These are phyloP conservation scores for Sebastes paucispinis DNA, from an alignment of 2,797 vertebrate species.

Conservation along the genomic window DNA sequence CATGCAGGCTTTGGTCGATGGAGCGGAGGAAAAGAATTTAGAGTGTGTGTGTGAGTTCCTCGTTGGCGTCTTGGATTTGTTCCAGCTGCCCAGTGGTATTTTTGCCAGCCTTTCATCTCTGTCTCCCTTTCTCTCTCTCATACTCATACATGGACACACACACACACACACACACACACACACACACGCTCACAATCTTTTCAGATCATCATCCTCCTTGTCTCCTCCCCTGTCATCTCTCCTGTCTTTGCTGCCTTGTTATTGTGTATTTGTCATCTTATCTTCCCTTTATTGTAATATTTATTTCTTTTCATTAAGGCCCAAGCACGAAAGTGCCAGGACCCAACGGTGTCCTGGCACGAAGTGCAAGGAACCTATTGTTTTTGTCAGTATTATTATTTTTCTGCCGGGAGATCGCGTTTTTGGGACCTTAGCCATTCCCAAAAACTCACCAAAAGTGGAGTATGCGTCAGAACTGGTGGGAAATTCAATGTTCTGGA, in stretches of 20 bases:
- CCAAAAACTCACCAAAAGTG: too few relatives aligned
- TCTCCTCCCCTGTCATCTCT: neutral
- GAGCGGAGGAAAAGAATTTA: neutral
- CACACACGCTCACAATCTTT: neutral
- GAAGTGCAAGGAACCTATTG: too few relatives aligned
- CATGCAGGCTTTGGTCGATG: conserved; percentile 26
- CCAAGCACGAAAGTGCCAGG: too few relatives aligned
- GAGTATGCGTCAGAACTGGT: too few relatives aligned
- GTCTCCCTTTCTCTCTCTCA: neutral
- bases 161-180: neutral
- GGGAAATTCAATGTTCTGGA: too few relatives aligned
- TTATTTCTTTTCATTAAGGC: neutral
- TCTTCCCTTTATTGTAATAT: neutral
- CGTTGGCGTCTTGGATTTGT: conserved; percentile 40
- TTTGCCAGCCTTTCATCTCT: conserved; percentile 59
- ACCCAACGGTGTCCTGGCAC: too few relatives aligned
- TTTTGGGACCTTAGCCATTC: too few relatives aligned
- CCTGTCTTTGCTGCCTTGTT: conserved; percentile 1
- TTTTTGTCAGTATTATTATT: too few relatives aligned
- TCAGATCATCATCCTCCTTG: neutral
- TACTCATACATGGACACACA: neutral
- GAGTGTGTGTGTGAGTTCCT: neutral
- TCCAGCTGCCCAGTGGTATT: conserved; percentile 63
- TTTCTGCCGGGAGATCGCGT: too few relatives aligned
- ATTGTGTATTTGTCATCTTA: neutral